Conservation (phyloP, 2,797 vertebrate species). For the Onychomys torridus region DNA sequence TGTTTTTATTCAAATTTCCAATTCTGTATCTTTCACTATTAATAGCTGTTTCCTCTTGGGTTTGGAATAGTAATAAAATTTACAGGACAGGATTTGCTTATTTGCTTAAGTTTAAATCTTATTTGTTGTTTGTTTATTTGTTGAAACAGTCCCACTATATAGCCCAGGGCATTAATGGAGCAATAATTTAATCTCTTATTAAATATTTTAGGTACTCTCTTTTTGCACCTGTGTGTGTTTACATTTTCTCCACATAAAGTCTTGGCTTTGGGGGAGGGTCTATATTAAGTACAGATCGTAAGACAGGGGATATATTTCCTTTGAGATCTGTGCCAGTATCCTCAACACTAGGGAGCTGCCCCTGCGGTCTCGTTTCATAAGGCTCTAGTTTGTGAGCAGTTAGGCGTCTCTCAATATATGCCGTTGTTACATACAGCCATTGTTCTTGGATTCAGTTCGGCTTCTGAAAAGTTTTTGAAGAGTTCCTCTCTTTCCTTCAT, state of each 20-base stretch:
- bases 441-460: background rate
- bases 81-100: background rate
- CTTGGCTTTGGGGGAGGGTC: background rate
- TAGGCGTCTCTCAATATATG: background rate
- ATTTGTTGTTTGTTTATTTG: background rate
- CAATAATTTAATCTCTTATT: background rate
- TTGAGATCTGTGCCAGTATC: background rate
- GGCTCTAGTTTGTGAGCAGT: background rate
- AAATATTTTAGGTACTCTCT: background rate
- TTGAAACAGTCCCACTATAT: background rate
- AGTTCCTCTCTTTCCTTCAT: background rate
- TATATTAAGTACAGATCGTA: background rate
- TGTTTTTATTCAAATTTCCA: background rate
- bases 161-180: constrained; percentile 15
- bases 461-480: background rate
- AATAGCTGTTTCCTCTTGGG: background rate
- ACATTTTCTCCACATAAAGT: background rate
- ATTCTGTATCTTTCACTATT: background rate
- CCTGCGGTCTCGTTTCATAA: background rate
- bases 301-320: background rate
- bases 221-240: background rate
- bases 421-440: background rate
- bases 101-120: background rate
- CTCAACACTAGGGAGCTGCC: background rate
- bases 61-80: background rate